These are phyloP conservation scores for Disparrhopalites patrizii DNA, from an alignment of 2,888 invertebrate genomes.

Conservation along the genomic window DNA sequence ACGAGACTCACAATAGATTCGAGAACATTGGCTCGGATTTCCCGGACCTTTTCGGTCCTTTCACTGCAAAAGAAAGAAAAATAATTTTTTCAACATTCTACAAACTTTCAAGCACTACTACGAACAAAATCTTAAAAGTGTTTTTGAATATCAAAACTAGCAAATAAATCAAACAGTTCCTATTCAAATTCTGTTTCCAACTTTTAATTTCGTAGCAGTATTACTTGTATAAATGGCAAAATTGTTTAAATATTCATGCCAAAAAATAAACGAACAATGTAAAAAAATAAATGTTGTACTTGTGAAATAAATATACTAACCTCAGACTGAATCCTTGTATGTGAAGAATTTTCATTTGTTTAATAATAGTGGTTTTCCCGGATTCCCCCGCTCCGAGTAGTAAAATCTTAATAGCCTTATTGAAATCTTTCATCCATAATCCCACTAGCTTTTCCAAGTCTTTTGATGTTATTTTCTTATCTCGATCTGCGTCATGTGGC, in stretches of 20 bases:
- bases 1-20: slow-evolving; percentile 69
- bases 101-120: too few relatives aligned
- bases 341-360: slow-evolving; percentile 81
- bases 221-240: too few relatives aligned
- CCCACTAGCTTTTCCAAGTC: slow-evolving; percentile 49
- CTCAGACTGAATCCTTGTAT: slow-evolving; percentile 69
- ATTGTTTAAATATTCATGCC: too few relatives aligned
- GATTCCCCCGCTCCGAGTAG: slow-evolving; percentile 48
- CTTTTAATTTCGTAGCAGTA: too few relatives aligned
- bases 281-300: not conserved
- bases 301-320: slow-evolving; percentile 53
- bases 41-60: slow-evolving; percentile 61
- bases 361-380: slow-evolving; percentile 73
- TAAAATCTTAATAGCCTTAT: slow-evolving; percentile 49
- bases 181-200: too few relatives aligned
- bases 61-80: slow-evolving; percentile 60
- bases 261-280: not conserved
- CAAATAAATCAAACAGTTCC: too few relatives aligned
- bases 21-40: slow-evolving; percentile 69
- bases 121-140: too few relatives aligned
- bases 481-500: slow-evolving; percentile 26
- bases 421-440: slow-evolving; percentile 49
- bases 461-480: slow-evolving; percentile 48
- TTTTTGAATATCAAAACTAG: too few relatives aligned
- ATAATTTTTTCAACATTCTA: too few relatives aligned